phyloP scores from a whole-genome alignment of 2,113 vertebrate species.

The Crypturellus undulatus region DNA sequence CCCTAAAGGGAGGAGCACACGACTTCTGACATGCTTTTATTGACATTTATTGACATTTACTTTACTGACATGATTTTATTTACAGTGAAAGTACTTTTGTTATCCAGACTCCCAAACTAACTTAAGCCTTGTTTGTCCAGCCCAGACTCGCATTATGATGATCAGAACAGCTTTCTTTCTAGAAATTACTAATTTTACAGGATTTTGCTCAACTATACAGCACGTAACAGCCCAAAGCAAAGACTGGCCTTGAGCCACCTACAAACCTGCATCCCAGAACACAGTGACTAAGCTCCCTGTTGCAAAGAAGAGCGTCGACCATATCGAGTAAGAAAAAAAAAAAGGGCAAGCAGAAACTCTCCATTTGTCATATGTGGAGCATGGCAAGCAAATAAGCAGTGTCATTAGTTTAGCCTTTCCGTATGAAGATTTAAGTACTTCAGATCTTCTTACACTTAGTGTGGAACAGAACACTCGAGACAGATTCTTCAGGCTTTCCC shows the following conservation, averaged over 20 bases:
- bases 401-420: background rate
- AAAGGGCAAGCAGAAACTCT: background rate
- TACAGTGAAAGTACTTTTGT: background rate
- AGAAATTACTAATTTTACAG: background rate
- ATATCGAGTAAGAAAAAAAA: background rate
- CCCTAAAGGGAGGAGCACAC: background rate
- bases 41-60: background rate
- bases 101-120: background rate
- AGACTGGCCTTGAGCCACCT: background rate
- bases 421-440: background rate
- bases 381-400: background rate
- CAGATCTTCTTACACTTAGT: background rate
- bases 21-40: background rate
- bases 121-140: background rate
- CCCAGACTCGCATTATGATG: background rate
- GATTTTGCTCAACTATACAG: background rate
- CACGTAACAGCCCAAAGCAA: background rate
- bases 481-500: background rate
- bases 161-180: background rate
- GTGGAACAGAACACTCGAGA: background rate
- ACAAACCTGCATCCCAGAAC: background rate
- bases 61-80: background rate
- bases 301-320: background rate
- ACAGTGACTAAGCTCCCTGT: background rate
- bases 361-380: background rate